phyloP scores from a whole-genome alignment of 2,113 vertebrate genomes.

The Coptodon rendalli region DNA sequence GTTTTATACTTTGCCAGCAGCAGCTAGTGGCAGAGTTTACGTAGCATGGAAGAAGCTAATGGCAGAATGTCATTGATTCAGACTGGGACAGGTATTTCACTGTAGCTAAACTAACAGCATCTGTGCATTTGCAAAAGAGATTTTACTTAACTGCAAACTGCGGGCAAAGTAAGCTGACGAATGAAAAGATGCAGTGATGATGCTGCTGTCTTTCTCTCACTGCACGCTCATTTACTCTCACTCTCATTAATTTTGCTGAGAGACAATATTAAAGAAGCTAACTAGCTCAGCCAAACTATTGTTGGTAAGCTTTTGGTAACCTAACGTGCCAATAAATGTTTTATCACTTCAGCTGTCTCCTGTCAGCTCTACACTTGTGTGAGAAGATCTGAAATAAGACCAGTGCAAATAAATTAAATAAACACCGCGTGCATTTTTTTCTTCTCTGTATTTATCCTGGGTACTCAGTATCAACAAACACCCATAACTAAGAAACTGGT shows the following conservation, averaged over 20 bases:
- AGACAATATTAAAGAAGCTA: background rate
- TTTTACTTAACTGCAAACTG: background rate
- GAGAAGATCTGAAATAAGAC: background rate
- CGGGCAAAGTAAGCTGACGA: background rate
- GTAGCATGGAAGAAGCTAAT: background rate
- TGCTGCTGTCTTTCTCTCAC: background rate
- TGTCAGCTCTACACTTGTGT: background rate
- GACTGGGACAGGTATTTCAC: background rate
- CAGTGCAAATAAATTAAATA: background rate
- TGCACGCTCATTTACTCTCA: background rate
- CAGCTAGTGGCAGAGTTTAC: background rate
- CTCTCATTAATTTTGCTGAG: background rate
- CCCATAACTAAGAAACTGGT: background rate
- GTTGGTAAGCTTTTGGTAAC: background rate
- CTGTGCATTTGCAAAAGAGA: background rate
- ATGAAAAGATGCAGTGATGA: background rate
- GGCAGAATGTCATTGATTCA: background rate
- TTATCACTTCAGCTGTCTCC: background rate
- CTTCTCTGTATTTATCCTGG: background rate
- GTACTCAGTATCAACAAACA: background rate
- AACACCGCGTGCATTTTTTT: background rate
- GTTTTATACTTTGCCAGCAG: background rate
- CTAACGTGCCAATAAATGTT: background rate
- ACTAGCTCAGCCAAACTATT: background rate
- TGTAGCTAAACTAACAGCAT: background rate